These are phyloP conservation scores for Champsocephalus gunnari DNA, from an alignment of 2,797 vertebrate genomes.

Conservation along the genomic window DNA sequence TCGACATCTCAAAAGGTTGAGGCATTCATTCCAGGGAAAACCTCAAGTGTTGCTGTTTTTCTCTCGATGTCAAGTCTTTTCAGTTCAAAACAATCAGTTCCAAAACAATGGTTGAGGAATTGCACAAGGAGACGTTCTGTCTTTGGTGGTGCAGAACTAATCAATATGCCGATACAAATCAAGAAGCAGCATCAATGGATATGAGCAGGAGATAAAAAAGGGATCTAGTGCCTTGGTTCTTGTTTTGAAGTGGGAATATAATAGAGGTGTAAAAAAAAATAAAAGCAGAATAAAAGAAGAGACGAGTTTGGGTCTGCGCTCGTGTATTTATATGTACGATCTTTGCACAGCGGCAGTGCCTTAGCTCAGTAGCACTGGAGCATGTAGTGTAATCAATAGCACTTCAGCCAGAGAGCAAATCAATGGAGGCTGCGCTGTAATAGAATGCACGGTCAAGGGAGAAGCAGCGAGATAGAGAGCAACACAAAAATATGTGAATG, in stretches of 20 bases:
- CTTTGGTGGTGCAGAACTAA: conserved; percentile 24
- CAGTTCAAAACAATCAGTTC: conserved; percentile 42
- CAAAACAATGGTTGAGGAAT: conserved; percentile 54
- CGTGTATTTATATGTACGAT: conserved; percentile 36
- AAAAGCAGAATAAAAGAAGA: conserved; percentile 20
- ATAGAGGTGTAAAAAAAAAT: not conserved
- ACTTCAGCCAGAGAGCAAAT: conserved; percentile 83
- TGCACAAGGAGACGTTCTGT: conserved; percentile 34
- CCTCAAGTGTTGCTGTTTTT: conserved; percentile 12
- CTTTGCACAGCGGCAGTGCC: conserved; percentile 48
- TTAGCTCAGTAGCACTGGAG: conserved; percentile 69
- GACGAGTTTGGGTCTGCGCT: conserved; percentile 19
- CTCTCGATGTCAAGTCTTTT: conserved; percentile 7
- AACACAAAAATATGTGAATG: conserved; percentile 60
- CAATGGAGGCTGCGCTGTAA: conserved; percentile 79
- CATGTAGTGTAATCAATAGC: conserved; percentile 84
- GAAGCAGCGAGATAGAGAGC: conserved; percentile 58
- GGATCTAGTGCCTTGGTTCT: conserved; percentile 24
- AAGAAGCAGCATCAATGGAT: conserved; percentile 33
- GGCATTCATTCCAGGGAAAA: conserved; percentile 18
- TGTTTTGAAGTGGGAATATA: conserved; percentile 47
- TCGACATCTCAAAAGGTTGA: conserved; percentile 21
- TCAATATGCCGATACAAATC: conserved; percentile 58
- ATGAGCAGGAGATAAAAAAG: conserved; percentile 29
- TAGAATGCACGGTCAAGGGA: conserved; percentile 74